phyloP scores from a whole-genome alignment of 2,888 invertebrate genomes.

The Lasioglossum villosulum region DNA sequence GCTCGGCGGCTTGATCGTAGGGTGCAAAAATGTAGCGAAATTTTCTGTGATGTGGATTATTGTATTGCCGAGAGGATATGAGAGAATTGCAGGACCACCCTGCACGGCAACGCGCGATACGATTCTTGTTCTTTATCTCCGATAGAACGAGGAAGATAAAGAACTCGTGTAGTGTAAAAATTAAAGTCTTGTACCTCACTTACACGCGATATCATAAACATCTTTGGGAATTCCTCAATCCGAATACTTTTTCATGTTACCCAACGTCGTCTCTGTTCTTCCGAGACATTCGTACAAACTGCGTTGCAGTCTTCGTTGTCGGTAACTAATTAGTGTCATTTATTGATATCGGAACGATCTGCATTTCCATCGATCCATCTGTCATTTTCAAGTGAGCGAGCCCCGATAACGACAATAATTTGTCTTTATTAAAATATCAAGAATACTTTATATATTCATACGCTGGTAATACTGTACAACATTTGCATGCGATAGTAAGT shows the following conservation, averaged over 20 bases:
- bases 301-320: background rate
- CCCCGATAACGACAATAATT: background rate
- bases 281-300: background rate
- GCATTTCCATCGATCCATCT: background rate
- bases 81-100: background rate
- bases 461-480: background rate
- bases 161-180: conserved; percentile 16
- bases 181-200: conserved; percentile 18
- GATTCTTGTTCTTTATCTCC: conserved; percentile 11
- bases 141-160: conserved; percentile 28
- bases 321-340: background rate
- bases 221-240: conserved; percentile 1
- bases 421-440: conserved; percentile 2
- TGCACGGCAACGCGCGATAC: background rate
- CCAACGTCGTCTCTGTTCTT: background rate
- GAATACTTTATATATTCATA: background rate
- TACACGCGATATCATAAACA: conserved; percentile 27
- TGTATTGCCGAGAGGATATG: background rate
- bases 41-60: background rate
- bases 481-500: background rate
- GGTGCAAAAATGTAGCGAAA: background rate
- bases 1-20: background rate
- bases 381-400: background rate
- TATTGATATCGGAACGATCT: background rate
- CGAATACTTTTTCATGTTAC: background rate